Conservation (phyloP, 2,888 invertebrate genomes). For the Phengaris alcon region DNA sequence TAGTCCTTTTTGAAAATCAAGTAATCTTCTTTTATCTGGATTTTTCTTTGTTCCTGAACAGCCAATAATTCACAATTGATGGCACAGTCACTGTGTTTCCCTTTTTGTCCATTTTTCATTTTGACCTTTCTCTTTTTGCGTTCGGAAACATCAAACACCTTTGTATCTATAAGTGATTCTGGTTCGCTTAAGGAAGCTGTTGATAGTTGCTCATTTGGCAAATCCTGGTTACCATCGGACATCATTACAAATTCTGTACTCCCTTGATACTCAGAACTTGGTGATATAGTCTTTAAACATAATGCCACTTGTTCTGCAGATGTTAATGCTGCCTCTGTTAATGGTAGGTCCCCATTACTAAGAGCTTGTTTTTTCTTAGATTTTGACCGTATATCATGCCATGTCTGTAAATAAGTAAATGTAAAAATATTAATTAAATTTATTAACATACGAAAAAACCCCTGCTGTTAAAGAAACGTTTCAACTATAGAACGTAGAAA, state of each 20-base stretch:
- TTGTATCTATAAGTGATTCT: conserved; percentile 55
- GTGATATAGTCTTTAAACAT: conserved; percentile 52
- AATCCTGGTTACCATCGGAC: conserved; percentile 46
- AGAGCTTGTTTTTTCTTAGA: conserved; percentile 55
- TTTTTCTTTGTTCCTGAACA: conserved; percentile 59
- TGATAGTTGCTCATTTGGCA: conserved; percentile 47
- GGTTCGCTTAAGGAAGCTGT: conserved; percentile 53
- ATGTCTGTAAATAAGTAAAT: conserved; percentile 51
- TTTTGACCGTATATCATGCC: conserved; percentile 67
- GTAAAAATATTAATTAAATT: not conserved
- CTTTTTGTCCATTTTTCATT: conserved; percentile 42
- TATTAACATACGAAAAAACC: not conserved
- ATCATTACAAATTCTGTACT: conserved; percentile 54
- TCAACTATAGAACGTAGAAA: too few species aligned
- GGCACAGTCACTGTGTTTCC: conserved; percentile 53
- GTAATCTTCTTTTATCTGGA: conserved; percentile 66
- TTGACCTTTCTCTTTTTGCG: conserved; percentile 44
- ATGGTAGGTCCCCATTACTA: conserved; percentile 50
- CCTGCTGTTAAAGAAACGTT: too few species aligned
- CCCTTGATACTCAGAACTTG: conserved; percentile 47
- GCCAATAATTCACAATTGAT: conserved; percentile 65
- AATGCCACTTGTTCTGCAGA: conserved; percentile 57
- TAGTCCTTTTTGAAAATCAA: conserved; percentile 69
- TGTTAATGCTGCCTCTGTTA: conserved; percentile 50
- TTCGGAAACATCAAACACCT: conserved; percentile 48